Conservation (phyloP, 2,797 vertebrate species). For the Crypturellus tataupa region DNA sequence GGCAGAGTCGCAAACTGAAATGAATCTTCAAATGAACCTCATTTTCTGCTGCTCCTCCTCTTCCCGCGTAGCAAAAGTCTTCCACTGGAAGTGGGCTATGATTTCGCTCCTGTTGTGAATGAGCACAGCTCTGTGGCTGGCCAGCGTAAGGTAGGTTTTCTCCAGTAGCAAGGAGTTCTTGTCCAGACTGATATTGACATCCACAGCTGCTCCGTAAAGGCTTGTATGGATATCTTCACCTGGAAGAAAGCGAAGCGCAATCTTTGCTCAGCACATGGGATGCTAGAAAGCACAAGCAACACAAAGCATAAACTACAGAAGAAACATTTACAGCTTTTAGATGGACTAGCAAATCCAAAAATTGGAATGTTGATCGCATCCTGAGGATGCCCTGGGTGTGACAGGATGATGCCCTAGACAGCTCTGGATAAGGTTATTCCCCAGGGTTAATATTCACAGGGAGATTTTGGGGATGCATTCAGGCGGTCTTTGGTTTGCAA, state of each 20-base stretch:
- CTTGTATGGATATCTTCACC: conserved; percentile 86
- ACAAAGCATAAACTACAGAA: background rate
- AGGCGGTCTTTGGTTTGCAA: background rate
- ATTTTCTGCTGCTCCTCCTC: conserved; percentile 82
- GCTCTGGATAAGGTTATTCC: background rate
- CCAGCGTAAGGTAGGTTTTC: conserved; percentile 86
- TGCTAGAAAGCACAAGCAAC: background rate
- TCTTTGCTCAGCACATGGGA: background rate
- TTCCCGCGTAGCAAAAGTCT: conserved; percentile 76
- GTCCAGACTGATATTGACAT: conserved; percentile 85
- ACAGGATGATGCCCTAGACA: background rate
- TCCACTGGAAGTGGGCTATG: conserved; percentile 89
- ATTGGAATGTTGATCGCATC: background rate
- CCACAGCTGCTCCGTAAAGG: conserved; percentile 84
- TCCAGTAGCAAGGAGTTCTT: conserved; percentile 79
- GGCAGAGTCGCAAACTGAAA: background rate
- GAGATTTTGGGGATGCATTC: background rate
- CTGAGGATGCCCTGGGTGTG: background rate
- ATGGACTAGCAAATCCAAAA: background rate
- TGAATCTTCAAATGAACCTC: conserved; percentile 70
- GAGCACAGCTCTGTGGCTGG: conserved; percentile 75
- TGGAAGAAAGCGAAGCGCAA: conserved; percentile 63
- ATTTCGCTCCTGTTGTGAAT: conserved; percentile 86
- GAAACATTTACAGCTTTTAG: background rate
- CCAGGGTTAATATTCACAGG: background rate